Conservation (phyloP, 2,113 vertebrate species). For the Eretmochelys imbricata region DNA sequence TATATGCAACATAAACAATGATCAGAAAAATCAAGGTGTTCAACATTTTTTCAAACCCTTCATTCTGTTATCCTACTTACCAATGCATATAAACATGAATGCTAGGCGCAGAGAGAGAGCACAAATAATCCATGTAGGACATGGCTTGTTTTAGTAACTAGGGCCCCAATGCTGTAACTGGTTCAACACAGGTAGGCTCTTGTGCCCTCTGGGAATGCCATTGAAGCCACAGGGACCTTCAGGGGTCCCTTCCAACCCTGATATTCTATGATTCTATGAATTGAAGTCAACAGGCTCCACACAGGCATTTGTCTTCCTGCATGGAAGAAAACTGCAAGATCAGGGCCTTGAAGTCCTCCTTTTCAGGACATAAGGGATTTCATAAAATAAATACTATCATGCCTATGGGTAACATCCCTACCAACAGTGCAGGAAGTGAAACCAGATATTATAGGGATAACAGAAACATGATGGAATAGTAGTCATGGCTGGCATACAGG, state of each 20-base stretch:
- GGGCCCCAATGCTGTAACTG: not conserved
- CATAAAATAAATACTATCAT: not conserved
- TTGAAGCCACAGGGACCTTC: not conserved
- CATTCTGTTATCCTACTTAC: not conserved
- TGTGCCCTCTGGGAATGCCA: not conserved
- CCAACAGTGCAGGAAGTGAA: too few relatives aligned
- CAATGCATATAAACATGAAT: not conserved
- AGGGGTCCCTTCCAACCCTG: too few relatives aligned
- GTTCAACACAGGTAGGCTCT: not conserved
- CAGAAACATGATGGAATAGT: too few relatives aligned
- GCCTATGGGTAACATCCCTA: not conserved
- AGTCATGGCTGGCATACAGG: too few relatives aligned
- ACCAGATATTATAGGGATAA: too few relatives aligned
- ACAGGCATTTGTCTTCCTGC: not conserved
- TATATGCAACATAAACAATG: not conserved
- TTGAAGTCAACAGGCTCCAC: not conserved
- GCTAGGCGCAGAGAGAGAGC: not conserved
- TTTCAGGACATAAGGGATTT: not conserved
- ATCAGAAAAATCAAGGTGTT: not conserved
- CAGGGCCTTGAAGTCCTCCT: not conserved
- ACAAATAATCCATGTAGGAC: not conserved
- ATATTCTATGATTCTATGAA: too few relatives aligned
- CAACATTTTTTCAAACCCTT: not conserved
- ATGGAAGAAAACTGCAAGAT: not conserved
- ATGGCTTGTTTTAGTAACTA: not conserved